Evolutionary conservation across 2,113 vertebrate genomes (phyloP), one percentile per base, ranked within the genome.

Genomic region (Mellivora capensis): DNA sequence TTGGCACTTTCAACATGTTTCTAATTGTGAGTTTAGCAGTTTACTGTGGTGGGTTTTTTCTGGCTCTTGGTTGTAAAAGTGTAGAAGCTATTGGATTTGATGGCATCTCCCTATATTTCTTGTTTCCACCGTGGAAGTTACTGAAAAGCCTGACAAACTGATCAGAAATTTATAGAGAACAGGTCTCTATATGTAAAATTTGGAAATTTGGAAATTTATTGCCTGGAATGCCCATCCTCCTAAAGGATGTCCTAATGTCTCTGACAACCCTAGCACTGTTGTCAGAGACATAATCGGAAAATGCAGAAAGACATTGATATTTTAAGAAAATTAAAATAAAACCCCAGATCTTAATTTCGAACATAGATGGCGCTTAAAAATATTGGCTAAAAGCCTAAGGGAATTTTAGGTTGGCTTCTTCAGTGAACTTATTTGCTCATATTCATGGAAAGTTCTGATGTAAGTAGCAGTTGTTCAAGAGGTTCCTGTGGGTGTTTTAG

Each of bases 1-100:
- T 91, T 87, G 95, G 90, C n/a, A 84, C 69, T 85, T 96, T 31
- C 4, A 67, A 8, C 71, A 3, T 57, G 34, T 77, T 72, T 87
- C 90, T 82, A 47, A 82, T 93, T 96, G 69, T 87, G 91, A 96
- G 59, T 93, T 90, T 87, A 92, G 37, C 88, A 92, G 69, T 92
- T 85, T 61, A 80, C 42, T 77, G 39, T 87, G 23, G 37, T 74
- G 20, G 18, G 3, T 37, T 59, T 83, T 93, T 91, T 54, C 57
- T 76, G 71, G 17, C 71, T 96, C 12, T 80, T 87, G 61, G 20
- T 86, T 93, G 37, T 83, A 87, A 27, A 92, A 71, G 67, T 71
- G 29, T 67, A 92, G 88, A 95, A 96, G 57, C 54, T 42, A 17
- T 80, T 96, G 92, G 84, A 86, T 90, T 79, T 42, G 39, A 85